A percentile compares a stretch with the other conserved stretches of the same genome.
These are phyloP conservation scores for Chironomus riparius DNA, from an alignment of 2,888 invertebrate species.

Conservation along the genomic window DNA sequence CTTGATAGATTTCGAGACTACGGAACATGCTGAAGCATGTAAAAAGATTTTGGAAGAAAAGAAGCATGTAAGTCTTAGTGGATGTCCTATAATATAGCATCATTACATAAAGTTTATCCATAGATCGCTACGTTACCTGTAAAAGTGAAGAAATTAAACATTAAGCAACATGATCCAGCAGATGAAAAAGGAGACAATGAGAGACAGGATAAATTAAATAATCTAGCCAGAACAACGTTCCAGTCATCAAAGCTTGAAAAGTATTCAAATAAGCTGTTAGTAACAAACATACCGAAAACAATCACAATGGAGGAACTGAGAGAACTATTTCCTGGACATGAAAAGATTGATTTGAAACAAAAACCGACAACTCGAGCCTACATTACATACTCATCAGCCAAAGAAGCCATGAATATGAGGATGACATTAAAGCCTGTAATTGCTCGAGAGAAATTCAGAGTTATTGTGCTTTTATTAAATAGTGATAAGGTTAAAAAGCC, in stretches of 20 bases:
- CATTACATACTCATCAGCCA: constrained; percentile 19
- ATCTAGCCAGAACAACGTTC: constrained; percentile 7
- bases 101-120: background rate
- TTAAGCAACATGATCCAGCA: background rate
- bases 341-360: background rate
- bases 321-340: constrained; percentile 1
- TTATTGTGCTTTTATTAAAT: background rate
- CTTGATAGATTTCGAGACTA: constrained; percentile 12
- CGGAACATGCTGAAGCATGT: constrained; percentile 9
- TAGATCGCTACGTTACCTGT: background rate
- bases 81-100: background rate
- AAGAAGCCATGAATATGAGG: constrained; percentile 19
- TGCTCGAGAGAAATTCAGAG: constrained; percentile 4
- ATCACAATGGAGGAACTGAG: constrained; percentile 1
- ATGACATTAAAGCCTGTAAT: background rate
- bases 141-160: constrained; percentile 9
- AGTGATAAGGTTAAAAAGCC: background rate
- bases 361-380: background rate
- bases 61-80: background rate
- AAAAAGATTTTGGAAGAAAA: constrained; percentile 10
- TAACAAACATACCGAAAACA: background rate
- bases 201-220: background rate
- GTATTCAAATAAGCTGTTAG: constrained; percentile 16
- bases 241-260: constrained; percentile 6
- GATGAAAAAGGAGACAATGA: constrained; percentile 1